Evolutionary conservation across 2,113 vertebrate species (phyloP), one percentile per base, ranked within the genome.

Genomic region (Gopherus evgoodei): DNA sequence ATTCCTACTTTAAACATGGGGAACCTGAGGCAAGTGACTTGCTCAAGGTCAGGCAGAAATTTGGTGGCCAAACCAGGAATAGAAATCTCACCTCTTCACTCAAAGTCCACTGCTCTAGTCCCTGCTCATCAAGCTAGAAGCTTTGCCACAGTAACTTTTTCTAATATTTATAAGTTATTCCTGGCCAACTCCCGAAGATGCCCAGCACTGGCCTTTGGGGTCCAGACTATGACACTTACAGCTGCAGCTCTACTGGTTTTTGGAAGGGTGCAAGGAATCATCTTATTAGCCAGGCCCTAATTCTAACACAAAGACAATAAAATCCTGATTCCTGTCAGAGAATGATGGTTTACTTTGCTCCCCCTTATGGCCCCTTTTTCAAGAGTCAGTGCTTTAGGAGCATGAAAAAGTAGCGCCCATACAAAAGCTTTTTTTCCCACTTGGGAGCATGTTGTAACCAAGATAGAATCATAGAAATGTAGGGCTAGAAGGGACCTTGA

Each of bases 361-460:
- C 29, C 21, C 3, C 13, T 19, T 22, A 49, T 1, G 0, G 65
- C 24, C 0, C 0, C 1, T 76, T 92, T 86, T 96, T 54, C 52
- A 62, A 62, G 2, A 83, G 25, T 2, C 47, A 86, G 52, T 49
- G 57, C 75, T 95, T 93, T 59, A 85, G n/a, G 56, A 82, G 38
- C 49, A 83, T 53, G 9, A 84, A 50, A 91, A 97, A 69, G 11
- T 69, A n/a, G 35, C 21, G 35, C 65, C 35, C 17, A n/a, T 31
- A n/a, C 65, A 69, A 69, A 69, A 69, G 16, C 35, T n/a, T 69
- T 59, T 59, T 38, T 69, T 69, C 17, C 17, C 35, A 69, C 35
- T 17, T 69, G 65, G 17, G 35, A 69, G 35, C 65, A 69, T n/a
- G 35, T 19, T 69, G 65, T 38, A 72, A 72, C n/a, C 21, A 21